Conservation (phyloP, 2,113 vertebrate genomes). For the Vicugna pacos region DNA sequence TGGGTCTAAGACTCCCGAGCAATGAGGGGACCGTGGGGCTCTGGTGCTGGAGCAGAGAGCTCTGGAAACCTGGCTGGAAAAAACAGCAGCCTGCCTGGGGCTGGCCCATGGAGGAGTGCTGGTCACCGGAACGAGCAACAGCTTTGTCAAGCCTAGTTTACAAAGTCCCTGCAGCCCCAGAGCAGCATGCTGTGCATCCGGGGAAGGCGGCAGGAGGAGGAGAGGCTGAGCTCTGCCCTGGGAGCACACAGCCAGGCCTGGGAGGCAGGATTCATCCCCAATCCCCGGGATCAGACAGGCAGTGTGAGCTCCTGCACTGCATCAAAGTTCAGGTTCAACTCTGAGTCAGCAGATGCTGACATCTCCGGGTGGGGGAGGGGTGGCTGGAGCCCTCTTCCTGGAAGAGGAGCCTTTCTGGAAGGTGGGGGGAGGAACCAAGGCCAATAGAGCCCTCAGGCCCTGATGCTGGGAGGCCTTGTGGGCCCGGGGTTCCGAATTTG, state of each 20-base stretch:
- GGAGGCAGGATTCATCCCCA: not conserved
- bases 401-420: not conserved
- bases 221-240: not conserved
- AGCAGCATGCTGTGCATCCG: not conserved
- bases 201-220: no score
- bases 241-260: not conserved
- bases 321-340: not conserved
- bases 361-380: not conserved
- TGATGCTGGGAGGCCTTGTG: not conserved
- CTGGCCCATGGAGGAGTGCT: fast-evolving
- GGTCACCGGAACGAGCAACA: not conserved
- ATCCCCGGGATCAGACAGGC: not conserved
- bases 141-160: not conserved
- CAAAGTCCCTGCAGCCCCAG: not conserved
- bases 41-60: not conserved
- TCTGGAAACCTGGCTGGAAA: not conserved
- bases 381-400: not conserved
- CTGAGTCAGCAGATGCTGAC: not conserved
- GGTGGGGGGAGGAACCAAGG: not conserved
- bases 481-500: not conserved
- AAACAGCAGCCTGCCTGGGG: fast-evolving
- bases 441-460: not conserved
- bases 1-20: not conserved
- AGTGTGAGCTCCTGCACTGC: not conserved
- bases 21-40: not conserved